Evolutionary conservation across 2,888 invertebrate genomes (phyloP).

Genomic region (Thereva nobilitata): DNA sequence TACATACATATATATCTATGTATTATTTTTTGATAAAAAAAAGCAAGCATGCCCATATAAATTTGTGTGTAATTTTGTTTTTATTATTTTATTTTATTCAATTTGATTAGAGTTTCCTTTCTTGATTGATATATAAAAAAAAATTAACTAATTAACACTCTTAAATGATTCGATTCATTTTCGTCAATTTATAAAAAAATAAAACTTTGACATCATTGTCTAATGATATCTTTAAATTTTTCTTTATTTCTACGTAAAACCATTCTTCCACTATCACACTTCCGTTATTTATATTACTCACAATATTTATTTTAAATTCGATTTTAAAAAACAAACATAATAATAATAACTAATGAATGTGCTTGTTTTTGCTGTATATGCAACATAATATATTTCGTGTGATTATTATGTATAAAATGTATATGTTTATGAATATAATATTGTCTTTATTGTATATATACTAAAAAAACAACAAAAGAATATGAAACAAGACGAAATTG

Average conservation of each 20-base stretch:
- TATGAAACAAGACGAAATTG: constrained; percentile 13
- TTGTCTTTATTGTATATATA: too few relatives aligned
- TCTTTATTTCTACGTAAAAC: constrained; percentile 27
- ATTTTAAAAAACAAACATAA: too few relatives aligned
- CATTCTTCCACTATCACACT: constrained; percentile 21
- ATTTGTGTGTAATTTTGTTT: neutral
- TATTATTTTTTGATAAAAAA: neutral
- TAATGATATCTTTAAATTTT: constrained; percentile 34
- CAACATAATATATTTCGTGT: constrained; percentile 10
- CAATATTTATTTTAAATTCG: too few relatives aligned
- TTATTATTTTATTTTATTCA: too few relatives aligned
- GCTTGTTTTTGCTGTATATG: constrained; percentile 38
- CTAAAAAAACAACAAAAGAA: neutral
- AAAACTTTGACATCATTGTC: constrained; percentile 14
- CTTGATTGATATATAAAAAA: too few relatives aligned
- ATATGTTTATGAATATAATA: neutral
- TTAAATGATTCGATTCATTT: too few relatives aligned
- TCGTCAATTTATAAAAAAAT: too few relatives aligned
- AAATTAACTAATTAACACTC: too few relatives aligned
- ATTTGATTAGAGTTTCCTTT: too few relatives aligned
- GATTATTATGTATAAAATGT: constrained; percentile 1
- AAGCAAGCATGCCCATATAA: constrained; percentile 13
- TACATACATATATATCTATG: neutral
- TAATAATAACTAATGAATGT: constrained; percentile 30
- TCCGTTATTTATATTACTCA: neutral